Evolutionary conservation across 2,888 invertebrate genomes (phyloP).

Genomic region (Timandra comae): DNA sequence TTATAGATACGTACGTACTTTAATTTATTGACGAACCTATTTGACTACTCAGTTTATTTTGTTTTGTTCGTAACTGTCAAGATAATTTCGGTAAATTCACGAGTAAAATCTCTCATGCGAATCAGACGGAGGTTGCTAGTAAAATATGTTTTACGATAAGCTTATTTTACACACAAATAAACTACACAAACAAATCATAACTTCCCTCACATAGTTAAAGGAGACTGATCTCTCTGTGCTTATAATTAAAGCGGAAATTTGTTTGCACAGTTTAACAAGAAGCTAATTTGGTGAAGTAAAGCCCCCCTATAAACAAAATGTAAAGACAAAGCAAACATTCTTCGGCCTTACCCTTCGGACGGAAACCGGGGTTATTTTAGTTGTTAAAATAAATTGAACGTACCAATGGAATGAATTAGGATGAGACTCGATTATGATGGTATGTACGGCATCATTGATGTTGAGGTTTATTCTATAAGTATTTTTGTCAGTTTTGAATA

Average conservation of each 20-base stretch:
- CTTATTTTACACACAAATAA: neutral
- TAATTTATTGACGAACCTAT: no score
- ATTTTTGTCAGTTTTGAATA: no score
- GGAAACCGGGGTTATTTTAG: slow-evolving; percentile 52
- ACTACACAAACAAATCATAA: neutral
- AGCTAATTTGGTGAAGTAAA: slow-evolving; percentile 24
- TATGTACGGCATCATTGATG: neutral
- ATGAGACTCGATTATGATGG: neutral
- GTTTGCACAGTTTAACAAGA: slow-evolving; percentile 7
- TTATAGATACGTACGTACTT: no score
- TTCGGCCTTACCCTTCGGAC: slow-evolving; percentile 24
- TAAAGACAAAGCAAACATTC: slow-evolving; percentile 12
- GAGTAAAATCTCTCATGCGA: no score
- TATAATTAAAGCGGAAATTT: neutral
- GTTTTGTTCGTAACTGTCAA: no score
- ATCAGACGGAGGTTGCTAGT: no score
- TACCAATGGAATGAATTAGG: neutral
- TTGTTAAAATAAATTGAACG: slow-evolving; percentile 57
- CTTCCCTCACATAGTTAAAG: neutral
- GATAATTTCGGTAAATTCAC: no score
- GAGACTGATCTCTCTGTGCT: no score
- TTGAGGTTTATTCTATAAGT: neutral
- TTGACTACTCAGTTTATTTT: no score
- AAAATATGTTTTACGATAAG: no score
- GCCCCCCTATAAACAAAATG: slow-evolving; percentile 13